Percentiles rank a stretch among this genome's conserved stretches.
phyloP scores from a whole-genome alignment of 2,797 vertebrate species.

The Neomorphus geoffroyi region DNA sequence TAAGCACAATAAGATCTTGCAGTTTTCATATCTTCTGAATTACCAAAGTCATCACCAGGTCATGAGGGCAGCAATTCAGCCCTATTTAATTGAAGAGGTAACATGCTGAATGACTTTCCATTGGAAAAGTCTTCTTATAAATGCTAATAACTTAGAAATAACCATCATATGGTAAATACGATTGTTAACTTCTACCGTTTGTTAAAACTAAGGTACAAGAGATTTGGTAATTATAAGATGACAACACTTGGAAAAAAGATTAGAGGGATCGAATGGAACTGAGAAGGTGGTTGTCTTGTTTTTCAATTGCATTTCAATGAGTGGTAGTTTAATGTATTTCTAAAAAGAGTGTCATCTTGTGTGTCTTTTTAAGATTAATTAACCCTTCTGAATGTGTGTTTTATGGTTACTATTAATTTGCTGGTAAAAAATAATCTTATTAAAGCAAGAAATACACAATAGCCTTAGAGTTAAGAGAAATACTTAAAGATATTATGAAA shows the following conservation, averaged over 20 bases:
- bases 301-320: background rate
- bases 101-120: background rate
- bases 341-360: background rate
- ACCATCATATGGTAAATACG: background rate
- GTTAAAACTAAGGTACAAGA: background rate
- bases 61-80: background rate
- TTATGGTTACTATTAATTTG: background rate
- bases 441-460: background rate
- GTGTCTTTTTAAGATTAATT: background rate
- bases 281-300: background rate
- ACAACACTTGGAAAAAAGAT: background rate
- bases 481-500: background rate
- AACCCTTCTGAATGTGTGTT: background rate
- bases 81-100: constrained; percentile 1
- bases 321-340: background rate
- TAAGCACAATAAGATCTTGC: background rate
- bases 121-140: background rate
- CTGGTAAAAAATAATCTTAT: background rate
- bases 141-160: background rate
- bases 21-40: background rate
- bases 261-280: background rate
- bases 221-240: background rate
- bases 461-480: background rate
- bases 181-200: background rate
- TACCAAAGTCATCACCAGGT: background rate